A percentile compares a stretch with the other conserved stretches of the same genome.
These are phyloP conservation scores for Atractosteus spatula DNA, from an alignment of 2,113 vertebrate genomes.

Conservation along the genomic window DNA sequence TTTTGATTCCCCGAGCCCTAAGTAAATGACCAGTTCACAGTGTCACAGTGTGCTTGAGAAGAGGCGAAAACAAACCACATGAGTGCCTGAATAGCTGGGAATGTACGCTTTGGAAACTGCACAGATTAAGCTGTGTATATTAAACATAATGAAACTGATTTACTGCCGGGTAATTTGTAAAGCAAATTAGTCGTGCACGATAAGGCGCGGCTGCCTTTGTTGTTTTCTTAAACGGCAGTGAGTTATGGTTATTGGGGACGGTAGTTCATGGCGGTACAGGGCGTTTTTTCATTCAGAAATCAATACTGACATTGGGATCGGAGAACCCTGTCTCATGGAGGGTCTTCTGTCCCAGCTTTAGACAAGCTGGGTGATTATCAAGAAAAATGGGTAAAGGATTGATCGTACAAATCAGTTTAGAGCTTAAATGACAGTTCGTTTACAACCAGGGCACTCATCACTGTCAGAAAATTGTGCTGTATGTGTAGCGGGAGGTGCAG, in stretches of 20 bases:
- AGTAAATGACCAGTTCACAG: no score
- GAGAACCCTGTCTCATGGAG: background rate
- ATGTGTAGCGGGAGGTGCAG: background rate
- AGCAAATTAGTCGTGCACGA: constrained; percentile 16
- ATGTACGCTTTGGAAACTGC: no score
- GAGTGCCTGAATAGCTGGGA: no score
- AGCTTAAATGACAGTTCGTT: background rate
- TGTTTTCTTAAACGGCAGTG: background rate
- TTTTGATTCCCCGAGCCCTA: no score
- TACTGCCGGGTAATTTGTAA: constrained; percentile 19
- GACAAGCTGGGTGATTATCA: background rate
- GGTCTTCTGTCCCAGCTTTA: background rate
- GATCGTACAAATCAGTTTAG: constrained; percentile 1
- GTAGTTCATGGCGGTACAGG: background rate
- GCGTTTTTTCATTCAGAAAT: background rate
- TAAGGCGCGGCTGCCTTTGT: background rate
- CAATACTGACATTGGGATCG: background rate
- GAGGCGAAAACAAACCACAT: no score
- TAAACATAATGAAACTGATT: constrained; percentile 4
- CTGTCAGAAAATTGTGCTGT: background rate
- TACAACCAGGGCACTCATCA: background rate
- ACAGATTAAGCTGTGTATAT: no score
- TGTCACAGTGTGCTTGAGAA: no score
- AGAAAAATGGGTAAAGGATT: background rate
- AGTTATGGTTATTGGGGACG: background rate